Conservation (phyloP, 1,140 invertebrate species). For the Achroia grisella region DNA sequence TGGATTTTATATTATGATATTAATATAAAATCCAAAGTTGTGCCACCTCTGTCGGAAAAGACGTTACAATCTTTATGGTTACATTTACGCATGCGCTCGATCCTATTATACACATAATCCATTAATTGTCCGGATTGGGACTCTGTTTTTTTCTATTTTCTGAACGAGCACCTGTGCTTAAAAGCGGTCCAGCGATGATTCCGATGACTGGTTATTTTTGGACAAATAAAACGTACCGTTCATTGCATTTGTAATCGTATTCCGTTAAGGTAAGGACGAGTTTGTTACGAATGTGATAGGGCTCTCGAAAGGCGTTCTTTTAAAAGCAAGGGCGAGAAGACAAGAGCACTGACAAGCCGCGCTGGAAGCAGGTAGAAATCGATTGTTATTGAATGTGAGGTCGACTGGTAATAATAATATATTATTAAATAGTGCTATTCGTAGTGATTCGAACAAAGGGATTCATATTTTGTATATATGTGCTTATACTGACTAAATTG, state of each 20-base stretch:
- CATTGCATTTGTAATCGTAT: slow-evolving; percentile 7
- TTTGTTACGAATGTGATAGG: slow-evolving; percentile 1
- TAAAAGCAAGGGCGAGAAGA: slow-evolving; percentile 47
- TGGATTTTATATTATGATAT: background rate
- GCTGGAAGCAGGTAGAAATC: slow-evolving; percentile 55
- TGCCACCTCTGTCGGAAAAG: slow-evolving; percentile 17
- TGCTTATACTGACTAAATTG: background rate
- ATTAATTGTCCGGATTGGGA: slow-evolving; percentile 51
- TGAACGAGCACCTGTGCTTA: slow-evolving; percentile 47
- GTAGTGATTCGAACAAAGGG: background rate
- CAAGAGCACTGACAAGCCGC: slow-evolving; percentile 37
- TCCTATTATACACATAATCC: slow-evolving; percentile 45
- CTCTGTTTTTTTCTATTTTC: slow-evolving; percentile 27
- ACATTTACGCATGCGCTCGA: slow-evolving; percentile 21
- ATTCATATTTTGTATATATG: background rate
- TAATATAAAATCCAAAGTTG: slow-evolving; percentile 5
- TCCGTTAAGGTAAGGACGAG: background rate
- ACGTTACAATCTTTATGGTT: slow-evolving; percentile 33
- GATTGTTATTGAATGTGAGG: slow-evolving; percentile 46
- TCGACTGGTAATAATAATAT: slow-evolving; percentile 12
- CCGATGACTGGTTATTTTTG: slow-evolving; percentile 61
- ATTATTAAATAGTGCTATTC: slow-evolving; percentile 14
- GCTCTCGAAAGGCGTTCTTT: slow-evolving; percentile 45
- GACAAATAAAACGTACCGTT: slow-evolving; percentile 38
- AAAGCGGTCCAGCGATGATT: slow-evolving; percentile 44